Evolutionary conservation across 2,797 vertebrate species (phyloP), one percentile per base, ranked within the genome.

Genomic region (Perodicticus potto): DNA sequence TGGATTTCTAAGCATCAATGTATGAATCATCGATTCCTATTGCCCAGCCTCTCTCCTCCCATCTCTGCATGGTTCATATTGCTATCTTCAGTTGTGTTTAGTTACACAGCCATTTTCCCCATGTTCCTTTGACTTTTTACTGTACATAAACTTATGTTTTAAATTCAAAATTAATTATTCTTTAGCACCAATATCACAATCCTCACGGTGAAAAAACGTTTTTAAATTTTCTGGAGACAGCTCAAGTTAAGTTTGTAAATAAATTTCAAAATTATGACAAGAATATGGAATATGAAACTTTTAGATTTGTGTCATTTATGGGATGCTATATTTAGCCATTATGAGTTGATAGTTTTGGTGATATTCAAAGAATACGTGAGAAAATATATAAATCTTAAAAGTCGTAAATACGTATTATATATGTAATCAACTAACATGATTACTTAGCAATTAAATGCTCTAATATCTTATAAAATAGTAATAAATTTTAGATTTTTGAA

Each of bases 201-300:
- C 6, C 32, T 95, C 1, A 37, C 81, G 27, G 61, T 65, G 53
- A 25, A 4, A 89, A 95, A 78, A 37, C 23, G 83, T 19, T 53
- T 94, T 86, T 14, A 69, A 77, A 95, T 78, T 81, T 11, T 65
- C 29, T 53, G 19, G 37, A 40, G 34, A 95, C 2, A 89, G 13
- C 34, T 88, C 19, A 95, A 49, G 61, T 85, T 53, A 43, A 63
- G 6, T 81, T 90, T 89, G 17, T 45, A 43, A 81, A 85, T 77
- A 67, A 65, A 78, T 93, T 85, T 91, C 23, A 88, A 95, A 93
- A 49, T 67, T 12, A 65, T 83, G 34, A 1, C 49, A 95, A 84
- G 3, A 83, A n/a, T 40, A 86, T 57, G 8, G 3, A n/a, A 77
- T 63, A 59, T 91, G 49, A 84, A 87, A 93, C 5, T 86, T 94